Percentiles rank a stretch among this genome's conserved stretches.
Conservation (phyloP, 1,140 invertebrate genomes). For the Hypsibius dujardini region DNA sequence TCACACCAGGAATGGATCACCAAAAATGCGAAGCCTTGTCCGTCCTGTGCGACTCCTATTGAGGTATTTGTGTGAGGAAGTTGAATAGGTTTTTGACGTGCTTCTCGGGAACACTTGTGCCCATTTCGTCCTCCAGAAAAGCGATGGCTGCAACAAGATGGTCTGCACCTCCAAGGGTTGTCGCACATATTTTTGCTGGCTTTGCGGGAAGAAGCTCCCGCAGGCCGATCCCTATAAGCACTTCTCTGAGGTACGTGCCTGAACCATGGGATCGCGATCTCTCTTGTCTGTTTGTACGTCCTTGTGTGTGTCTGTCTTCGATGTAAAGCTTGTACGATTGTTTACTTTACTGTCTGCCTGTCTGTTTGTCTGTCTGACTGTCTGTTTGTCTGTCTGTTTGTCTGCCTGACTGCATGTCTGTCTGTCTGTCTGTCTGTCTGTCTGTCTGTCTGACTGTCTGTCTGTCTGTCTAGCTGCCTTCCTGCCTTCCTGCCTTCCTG, state of each 20-base stretch:
- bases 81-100: no score
- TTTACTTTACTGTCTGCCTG: no score
- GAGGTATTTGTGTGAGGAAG: background rate
- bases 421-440: no score
- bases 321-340: no score
- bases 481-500: no score
- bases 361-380: no score
- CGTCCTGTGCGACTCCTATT: background rate
- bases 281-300: no score
- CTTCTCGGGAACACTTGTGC: background rate
- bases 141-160: constrained; percentile 9
- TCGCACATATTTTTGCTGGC: constrained; percentile 8
- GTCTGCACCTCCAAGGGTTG: constrained; percentile 6
- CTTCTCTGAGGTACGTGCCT: background rate
- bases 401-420: no score
- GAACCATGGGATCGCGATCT: background rate
- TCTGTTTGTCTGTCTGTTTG: no score
- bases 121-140: constrained; percentile 9
- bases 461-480: no score
- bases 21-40: constrained; percentile 8
- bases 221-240: background rate
- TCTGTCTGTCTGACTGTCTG: no score
- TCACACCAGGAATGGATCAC: constrained; percentile 1
- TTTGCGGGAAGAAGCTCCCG: background rate
- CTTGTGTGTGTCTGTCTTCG: no score